phyloP scores from a whole-genome alignment of 2,113 vertebrate species.

The Axis porcinus region DNA sequence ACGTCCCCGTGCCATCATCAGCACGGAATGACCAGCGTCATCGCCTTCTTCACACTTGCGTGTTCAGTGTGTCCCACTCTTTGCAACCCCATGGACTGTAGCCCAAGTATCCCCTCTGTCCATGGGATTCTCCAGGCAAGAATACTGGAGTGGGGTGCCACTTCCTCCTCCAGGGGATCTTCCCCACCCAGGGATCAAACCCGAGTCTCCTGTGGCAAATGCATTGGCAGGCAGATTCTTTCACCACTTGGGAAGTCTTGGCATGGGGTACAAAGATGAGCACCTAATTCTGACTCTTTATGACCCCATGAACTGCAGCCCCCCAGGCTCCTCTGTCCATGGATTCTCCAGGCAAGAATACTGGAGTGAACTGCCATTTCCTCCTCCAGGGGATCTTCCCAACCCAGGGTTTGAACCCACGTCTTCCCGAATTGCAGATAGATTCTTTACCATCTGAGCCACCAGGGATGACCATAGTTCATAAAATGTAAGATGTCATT shows the following conservation, averaged over 20 bases:
- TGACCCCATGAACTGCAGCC: neutral
- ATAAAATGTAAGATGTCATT: neutral
- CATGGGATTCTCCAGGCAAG: neutral
- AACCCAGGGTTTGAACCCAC: neutral
- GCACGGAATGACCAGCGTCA: fast-evolving
- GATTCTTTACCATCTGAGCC: neutral
- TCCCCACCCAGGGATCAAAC: neutral
- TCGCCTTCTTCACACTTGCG: neutral
- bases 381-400: neutral
- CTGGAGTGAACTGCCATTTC: neutral
- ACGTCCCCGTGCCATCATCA: fast-evolving
- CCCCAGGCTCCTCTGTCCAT: neutral
- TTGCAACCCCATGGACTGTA: neutral
- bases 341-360: neutral
- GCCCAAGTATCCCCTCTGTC: neutral
- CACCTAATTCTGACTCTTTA: neutral
- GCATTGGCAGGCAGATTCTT: neutral
- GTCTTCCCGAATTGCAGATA: neutral
- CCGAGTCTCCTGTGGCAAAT: neutral
- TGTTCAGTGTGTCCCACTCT: neutral
- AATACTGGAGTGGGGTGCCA: neutral
- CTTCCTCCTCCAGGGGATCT: neutral
- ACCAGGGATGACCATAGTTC: neutral
- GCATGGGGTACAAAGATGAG: neutral
- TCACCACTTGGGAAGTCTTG: neutral